phyloP scores from a whole-genome alignment of 2,888 invertebrate genomes.

The Athalia circularis region DNA sequence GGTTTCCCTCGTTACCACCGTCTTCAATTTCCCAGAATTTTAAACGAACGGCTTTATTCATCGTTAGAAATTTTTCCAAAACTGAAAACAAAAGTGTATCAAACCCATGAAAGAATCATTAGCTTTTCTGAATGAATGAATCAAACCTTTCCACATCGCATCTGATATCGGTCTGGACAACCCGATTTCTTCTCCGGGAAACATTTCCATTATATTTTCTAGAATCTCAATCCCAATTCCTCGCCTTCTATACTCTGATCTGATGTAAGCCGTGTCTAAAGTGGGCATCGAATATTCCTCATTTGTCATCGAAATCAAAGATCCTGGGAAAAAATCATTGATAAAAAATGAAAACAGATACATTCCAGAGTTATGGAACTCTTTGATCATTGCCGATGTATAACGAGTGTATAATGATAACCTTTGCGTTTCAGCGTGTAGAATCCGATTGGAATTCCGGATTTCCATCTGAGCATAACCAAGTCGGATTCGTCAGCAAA shows the following conservation, averaged over 20 bases:
- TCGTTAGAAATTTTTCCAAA: constrained; percentile 65
- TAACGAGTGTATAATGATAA: constrained; percentile 51
- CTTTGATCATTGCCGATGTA: background rate
- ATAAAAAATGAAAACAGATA: constrained; percentile 1
- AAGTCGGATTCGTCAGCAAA: constrained; percentile 62
- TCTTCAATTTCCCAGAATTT: constrained; percentile 71
- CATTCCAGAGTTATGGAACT: too few relatives aligned
- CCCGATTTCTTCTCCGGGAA: constrained; percentile 68
- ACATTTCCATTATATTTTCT: constrained; percentile 61
- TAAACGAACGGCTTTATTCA: constrained; percentile 62
- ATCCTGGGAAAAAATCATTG: constrained; percentile 57
- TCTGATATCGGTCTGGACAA: constrained; percentile 71
- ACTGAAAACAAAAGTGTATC: constrained; percentile 57
- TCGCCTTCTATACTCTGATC: constrained; percentile 63
- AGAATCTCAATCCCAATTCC: constrained; percentile 68
- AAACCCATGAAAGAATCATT: constrained; percentile 2
- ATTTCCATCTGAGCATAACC: constrained; percentile 62
- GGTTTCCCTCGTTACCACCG: constrained; percentile 66
- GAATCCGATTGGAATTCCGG: constrained; percentile 67
- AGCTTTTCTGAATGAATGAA: constrained; percentile 11
- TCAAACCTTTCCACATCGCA: constrained; percentile 69
- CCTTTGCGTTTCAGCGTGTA: constrained; percentile 71
- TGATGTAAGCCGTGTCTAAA: constrained; percentile 71
- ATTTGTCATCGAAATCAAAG: constrained; percentile 59
- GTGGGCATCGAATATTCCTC: constrained; percentile 68